phyloP scores from a whole-genome alignment of 2,113 vertebrate genomes.

The Hipposideros armiger region DNA sequence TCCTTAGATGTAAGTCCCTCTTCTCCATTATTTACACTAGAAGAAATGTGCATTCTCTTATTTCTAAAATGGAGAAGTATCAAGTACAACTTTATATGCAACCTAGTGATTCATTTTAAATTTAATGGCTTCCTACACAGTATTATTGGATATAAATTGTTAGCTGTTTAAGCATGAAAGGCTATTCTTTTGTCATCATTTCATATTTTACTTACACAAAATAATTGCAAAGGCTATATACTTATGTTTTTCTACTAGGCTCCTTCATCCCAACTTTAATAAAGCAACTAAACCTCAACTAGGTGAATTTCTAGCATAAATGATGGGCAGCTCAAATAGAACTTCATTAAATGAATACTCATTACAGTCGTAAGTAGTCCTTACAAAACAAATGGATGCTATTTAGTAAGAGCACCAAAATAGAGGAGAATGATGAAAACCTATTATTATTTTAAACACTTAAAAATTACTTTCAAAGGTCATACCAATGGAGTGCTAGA shows the following conservation, averaged over 20 bases:
- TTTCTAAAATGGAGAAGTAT: not conserved
- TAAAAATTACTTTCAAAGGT: constrained; percentile 57
- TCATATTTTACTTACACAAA: not conserved
- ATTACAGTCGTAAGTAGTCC: not conserved
- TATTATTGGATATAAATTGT: not conserved
- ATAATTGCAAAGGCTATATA: not conserved
- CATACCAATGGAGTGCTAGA: not conserved
- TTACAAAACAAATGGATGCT: not conserved
- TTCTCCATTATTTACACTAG: not conserved
- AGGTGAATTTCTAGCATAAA: not conserved
- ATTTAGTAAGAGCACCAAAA: not conserved
- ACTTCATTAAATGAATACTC: not conserved
- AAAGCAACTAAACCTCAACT: not conserved
- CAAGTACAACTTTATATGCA: not conserved
- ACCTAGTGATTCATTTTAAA: not conserved
- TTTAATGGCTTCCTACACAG: not conserved
- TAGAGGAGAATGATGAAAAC: not conserved
- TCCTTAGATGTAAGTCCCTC: not conserved
- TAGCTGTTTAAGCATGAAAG: not conserved
- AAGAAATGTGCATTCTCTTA: not conserved
- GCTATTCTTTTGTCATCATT: not conserved
- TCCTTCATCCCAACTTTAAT: not conserved
- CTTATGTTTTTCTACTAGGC: not conserved
- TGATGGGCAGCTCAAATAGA: not conserved
- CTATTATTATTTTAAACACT: constrained; percentile 40